phyloP scores from a whole-genome alignment of 2,888 invertebrate genomes.

The Cosmia trapezina region DNA sequence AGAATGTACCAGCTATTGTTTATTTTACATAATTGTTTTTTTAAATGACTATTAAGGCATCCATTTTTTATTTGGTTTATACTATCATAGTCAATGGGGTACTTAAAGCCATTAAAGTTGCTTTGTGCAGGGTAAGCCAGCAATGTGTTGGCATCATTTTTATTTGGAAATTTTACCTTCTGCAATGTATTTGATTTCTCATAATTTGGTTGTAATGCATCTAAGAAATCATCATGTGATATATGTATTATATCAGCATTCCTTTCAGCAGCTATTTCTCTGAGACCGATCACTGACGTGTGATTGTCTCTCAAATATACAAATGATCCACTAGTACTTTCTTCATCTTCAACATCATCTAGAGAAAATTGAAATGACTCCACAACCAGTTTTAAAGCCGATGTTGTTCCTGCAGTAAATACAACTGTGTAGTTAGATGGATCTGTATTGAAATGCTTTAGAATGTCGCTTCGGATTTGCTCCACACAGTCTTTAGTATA shows the following conservation, averaged over 20 bases:
- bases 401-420: constrained; percentile 98
- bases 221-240: constrained; percentile 90
- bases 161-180: constrained; percentile 67
- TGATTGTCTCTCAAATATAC: constrained; percentile 97
- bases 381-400: constrained; percentile 94
- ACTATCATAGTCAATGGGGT: constrained; percentile 92
- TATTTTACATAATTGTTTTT: constrained; percentile 79
- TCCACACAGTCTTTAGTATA: constrained; percentile 96
- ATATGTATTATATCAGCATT: constrained; percentile 90
- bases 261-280: constrained; percentile 92
- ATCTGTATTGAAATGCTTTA: constrained; percentile 96
- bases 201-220: constrained; percentile 68
- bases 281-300: constrained; percentile 98
- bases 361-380: constrained; percentile 93
- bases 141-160: constrained; percentile 86
- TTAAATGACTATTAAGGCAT: constrained; percentile 83
- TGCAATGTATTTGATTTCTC: constrained; percentile 49
- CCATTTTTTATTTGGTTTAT: constrained; percentile 92
- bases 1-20: constrained; percentile 93
- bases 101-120: constrained; percentile 98
- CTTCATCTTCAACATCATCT: constrained; percentile 67
- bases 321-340: constrained; percentile 91
- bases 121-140: constrained; percentile 97
- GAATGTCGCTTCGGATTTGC: constrained; percentile 94
- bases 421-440: constrained; percentile 95